Conservation (phyloP, 53 echinoderm and acorn worm species). For the Luidia sarsii region DNA sequence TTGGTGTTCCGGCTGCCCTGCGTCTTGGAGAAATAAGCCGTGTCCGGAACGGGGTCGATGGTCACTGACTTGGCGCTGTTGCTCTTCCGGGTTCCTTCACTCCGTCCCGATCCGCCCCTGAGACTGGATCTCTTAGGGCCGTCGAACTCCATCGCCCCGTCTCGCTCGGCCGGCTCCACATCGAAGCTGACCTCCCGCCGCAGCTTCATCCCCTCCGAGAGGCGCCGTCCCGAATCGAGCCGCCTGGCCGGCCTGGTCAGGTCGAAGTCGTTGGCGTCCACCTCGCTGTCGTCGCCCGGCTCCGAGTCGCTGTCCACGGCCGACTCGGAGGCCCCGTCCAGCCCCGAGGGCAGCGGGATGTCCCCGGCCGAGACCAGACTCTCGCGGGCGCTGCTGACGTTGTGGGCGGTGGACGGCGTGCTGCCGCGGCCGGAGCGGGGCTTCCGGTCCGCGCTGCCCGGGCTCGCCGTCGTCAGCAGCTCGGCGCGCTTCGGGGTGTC, state of each 20-base stretch:
- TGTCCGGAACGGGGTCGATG: slow-evolving; percentile 77
- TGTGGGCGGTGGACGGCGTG: slow-evolving; percentile 65
- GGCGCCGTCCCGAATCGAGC: not conserved
- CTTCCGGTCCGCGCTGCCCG: slow-evolving; percentile 55
- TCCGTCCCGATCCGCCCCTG: slow-evolving; percentile 55
- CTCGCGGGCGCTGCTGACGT: slow-evolving; percentile 85
- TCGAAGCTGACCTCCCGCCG: slow-evolving; percentile 92
- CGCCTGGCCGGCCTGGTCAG: slow-evolving; percentile 57
- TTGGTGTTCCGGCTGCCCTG: slow-evolving; percentile 14
- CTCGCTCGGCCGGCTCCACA: slow-evolving; percentile 60
- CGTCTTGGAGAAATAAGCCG: slow-evolving; percentile 50
- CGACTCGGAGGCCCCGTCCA: slow-evolving; percentile 46
- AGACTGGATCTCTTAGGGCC: slow-evolving; percentile 62
- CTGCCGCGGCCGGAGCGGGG: slow-evolving; percentile 61
- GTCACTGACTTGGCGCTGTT: slow-evolving; percentile 76
- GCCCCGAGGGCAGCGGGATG: slow-evolving; percentile 46
- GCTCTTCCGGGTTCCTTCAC: slow-evolving; percentile 51
- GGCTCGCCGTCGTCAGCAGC: slow-evolving; percentile 57
- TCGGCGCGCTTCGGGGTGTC: slow-evolving; percentile 77
- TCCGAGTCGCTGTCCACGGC: slow-evolving; percentile 79
- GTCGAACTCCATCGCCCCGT: slow-evolving; percentile 13
- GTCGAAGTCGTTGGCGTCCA: slow-evolving; percentile 68
- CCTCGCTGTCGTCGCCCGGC: slow-evolving; percentile 88
- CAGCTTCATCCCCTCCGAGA: slow-evolving; percentile 28
- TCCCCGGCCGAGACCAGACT: slow-evolving; percentile 94